Base-by-base conservation (phyloP, 37 sponge, comb jelly and placozoan species). In the Chondrilla cf. caribensis region DNA sequence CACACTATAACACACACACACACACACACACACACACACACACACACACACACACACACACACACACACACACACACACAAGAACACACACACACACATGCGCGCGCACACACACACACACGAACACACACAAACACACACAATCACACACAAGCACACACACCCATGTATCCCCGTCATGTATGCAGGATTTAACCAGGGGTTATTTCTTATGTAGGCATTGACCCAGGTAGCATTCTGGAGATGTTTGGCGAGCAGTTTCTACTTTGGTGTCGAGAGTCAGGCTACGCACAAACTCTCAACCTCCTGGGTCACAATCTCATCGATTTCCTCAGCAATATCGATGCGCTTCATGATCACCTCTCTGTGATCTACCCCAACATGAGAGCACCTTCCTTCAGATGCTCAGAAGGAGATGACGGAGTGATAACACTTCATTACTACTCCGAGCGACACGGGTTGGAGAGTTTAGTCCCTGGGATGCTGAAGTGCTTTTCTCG, bases 171-270 rank as follows among this genome's bases (percentile, higher is more conserved):
- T n/a, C n/a, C n/a, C n/a, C n/a, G n/a, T n/a, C n/a, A n/a, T n/a
- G n/a, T n/a, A n/a, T n/a, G n/a, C n/a, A n/a, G n/a, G n/a, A n/a
- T n/a, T n/a, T n/a, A n/a, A n/a, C n/a, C n/a, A n/a, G n/a, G n/a
- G n/a, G n/a, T n/a, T n/a, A n/a, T n/a, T n/a, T n/a, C n/a, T n/a
- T n/a, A 29, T 38, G 37, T 57, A 92, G 93, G 86, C 14, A 79
- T 92, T 39, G 89, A 92, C 60, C 65, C 84, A 36, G 84, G 47
- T 6, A 84, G 82, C 32, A 60, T 95, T 21, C 81, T 95, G 40
- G 96, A 95, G 77, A 82, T 89, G 86, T 95, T 95, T 83, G 96
- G 96, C 35, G 96, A 92, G 51, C 93, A 92, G 84, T 95, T 95
- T 55, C 70, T 95, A 0, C 85, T 88, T 6, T 95, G 88, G 83